Base-by-base conservation (phyloP, 1,140 invertebrate species). In the Oppia nitens region DNA sequence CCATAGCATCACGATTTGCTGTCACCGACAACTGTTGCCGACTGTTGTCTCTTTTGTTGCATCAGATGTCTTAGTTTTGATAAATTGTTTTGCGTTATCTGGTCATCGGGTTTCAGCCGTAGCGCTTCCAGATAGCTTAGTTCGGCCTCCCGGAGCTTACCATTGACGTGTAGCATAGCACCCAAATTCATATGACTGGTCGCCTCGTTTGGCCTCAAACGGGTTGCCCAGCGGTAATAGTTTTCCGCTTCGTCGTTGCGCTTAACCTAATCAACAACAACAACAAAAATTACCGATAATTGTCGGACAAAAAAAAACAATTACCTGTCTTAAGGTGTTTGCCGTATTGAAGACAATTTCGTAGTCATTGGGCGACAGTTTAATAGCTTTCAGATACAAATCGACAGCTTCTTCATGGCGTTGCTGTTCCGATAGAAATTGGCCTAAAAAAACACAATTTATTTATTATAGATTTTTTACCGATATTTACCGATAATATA, bases 151-250 rank as follows among this genome's bases (percentile, higher is more conserved):
- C 74, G 72, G 59, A 87, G 83, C 73, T 92, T 90, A 11, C 86
- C 86, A 69, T 92, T 89, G 51, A 93, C 74, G 73, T 94, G 90
- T 24, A 91, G 74, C 68, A 96, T 94, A 47, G 90, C 90, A 20
- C 90, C 91, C 29, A 94, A 73, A 71, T 95, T 95, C 66, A 90
- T 89, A 70, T 93, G 87, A 55, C 85, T 85, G 57, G 85, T 79
- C 0, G 88, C 83, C 66, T 91, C 85, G 67, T 77, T 68, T 52
- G 83, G 83, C 69, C 78, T 77, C 3, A 86, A 69, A n/a, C 70
- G 68, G 1, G 80, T 78, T 9, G 83, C 83, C 68, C 80, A 78
- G 54, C 81, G 76, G 72, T 94, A 95, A 79, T 84, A 87, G 40
- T 78, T 71, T 68, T 94, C 90, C 0, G 91, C 87, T 58, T 84